Percentiles rank a stretch among this genome's conserved stretches.
These are phyloP conservation scores for Gyrodactylus salaris DNA, from an alignment of 1,140 invertebrate genomes.

Conservation along the genomic window DNA sequence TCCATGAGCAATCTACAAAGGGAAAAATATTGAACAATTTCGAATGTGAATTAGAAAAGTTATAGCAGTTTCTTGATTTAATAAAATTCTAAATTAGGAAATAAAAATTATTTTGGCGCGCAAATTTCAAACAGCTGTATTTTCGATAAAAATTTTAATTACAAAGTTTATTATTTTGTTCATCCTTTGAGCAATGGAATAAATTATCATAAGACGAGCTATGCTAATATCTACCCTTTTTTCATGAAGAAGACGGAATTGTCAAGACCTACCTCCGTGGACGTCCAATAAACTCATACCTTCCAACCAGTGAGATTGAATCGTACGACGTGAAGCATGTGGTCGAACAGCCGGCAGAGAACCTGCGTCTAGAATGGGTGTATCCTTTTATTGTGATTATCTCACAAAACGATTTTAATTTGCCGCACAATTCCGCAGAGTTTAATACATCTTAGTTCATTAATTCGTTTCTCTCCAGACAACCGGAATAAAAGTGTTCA, in stretches of 20 bases:
- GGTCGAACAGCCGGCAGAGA: constrained; percentile 29
- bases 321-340: constrained; percentile 10
- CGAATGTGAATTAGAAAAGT: no score
- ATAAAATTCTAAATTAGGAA: background rate
- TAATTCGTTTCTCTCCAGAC: no score
- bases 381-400: constrained; percentile 25
- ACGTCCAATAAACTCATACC: constrained; percentile 38
- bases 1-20: no score
- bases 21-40: no score
- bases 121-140: background rate
- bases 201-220: no score
- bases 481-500: no score
- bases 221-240: background rate
- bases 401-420: no score
- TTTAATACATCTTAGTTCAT: no score
- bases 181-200: no score
- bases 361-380: constrained; percentile 62
- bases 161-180: no score
- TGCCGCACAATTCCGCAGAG: no score
- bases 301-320: constrained; percentile 28
- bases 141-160: no score
- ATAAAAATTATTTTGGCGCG: background rate
- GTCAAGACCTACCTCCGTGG: constrained; percentile 48
- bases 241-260: constrained; percentile 30
- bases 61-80: background rate